Conservation (phyloP, 2,888 invertebrate species). For the Linnaemya tessellans region DNA sequence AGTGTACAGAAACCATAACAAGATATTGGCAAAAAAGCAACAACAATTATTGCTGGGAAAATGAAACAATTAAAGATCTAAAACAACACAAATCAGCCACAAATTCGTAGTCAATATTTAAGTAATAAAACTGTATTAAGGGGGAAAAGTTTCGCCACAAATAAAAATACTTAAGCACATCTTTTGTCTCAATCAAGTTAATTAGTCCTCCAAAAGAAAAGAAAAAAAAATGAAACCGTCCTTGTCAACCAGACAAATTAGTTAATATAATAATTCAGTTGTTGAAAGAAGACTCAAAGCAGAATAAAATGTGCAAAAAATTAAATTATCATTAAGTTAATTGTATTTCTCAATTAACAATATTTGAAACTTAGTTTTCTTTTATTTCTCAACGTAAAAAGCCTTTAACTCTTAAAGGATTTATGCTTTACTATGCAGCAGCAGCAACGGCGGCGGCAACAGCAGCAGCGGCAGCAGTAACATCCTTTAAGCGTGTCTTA, state of each 20-base stretch:
- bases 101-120: neutral
- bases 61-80: conserved; percentile 52
- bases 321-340: conserved; percentile 60
- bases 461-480: neutral
- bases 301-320: conserved; percentile 14
- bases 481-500: conserved; percentile 44
- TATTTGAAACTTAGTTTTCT: conserved; percentile 29
- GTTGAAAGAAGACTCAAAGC: neutral
- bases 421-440: conserved; percentile 29
- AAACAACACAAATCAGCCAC: conserved; percentile 4
- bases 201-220: neutral
- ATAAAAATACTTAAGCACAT: neutral
- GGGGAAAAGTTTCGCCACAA: neutral
- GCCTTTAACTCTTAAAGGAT: conserved; percentile 64
- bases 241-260: conserved; percentile 14
- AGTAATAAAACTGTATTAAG: neutral
- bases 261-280: neutral
- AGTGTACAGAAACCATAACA: neutral
- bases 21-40: neutral
- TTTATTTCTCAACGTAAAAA: conserved; percentile 48
- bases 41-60: conserved; percentile 33
- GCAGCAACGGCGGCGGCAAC: neutral
- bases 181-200: neutral
- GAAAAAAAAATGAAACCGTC: neutral
- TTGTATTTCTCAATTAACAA: conserved; percentile 59